Conservation (phyloP, 1,140 invertebrate species). For the Drosophila pruinosa region DNA sequence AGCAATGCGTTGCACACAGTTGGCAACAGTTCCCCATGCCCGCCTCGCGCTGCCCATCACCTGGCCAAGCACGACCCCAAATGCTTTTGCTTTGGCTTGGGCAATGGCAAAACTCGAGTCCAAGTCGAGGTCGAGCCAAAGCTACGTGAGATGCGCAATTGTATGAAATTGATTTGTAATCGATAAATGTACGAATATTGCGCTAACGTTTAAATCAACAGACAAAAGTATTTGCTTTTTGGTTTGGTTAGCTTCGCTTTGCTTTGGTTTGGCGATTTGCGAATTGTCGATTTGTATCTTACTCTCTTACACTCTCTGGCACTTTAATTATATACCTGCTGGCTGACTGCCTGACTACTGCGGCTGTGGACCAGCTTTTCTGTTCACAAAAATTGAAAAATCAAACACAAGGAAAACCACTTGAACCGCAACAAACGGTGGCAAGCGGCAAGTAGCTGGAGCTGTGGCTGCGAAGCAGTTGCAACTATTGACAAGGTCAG, state of each 20-base stretch:
- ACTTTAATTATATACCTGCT: slow-evolving; percentile 53
- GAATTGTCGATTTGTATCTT: slow-evolving; percentile 29
- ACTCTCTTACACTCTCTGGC: slow-evolving; percentile 22
- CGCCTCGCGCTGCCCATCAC: too few relatives aligned
- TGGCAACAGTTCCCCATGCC: not conserved
- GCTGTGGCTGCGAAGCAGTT: slow-evolving; percentile 23
- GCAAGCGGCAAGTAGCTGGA: slow-evolving; percentile 9
- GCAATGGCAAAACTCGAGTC: slow-evolving; percentile 28
- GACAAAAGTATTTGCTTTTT: slow-evolving; percentile 13
- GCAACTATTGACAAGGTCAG: slow-evolving; percentile 68
- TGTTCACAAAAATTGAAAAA: slow-evolving; percentile 74
- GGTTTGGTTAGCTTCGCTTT: too few relatives aligned
- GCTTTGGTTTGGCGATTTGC: slow-evolving; percentile 33
- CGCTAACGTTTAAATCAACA: slow-evolving; percentile 60
- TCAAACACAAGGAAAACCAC: slow-evolving; percentile 80
- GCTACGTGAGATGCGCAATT: slow-evolving; percentile 73
- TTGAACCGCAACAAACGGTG: slow-evolving; percentile 45
- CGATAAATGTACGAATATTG: slow-evolving; percentile 77
- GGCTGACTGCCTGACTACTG: not conserved
- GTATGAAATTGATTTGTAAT: slow-evolving; percentile 79
- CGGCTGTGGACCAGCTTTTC: not conserved
- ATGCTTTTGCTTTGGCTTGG: not conserved
- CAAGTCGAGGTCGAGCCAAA: slow-evolving; percentile 31
- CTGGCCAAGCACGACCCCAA: not conserved
- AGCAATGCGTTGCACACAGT: slow-evolving; percentile 63